These are phyloP conservation scores for Chrysopilus asiliformis DNA, from an alignment of 2,888 invertebrate species.

Conservation along the genomic window DNA sequence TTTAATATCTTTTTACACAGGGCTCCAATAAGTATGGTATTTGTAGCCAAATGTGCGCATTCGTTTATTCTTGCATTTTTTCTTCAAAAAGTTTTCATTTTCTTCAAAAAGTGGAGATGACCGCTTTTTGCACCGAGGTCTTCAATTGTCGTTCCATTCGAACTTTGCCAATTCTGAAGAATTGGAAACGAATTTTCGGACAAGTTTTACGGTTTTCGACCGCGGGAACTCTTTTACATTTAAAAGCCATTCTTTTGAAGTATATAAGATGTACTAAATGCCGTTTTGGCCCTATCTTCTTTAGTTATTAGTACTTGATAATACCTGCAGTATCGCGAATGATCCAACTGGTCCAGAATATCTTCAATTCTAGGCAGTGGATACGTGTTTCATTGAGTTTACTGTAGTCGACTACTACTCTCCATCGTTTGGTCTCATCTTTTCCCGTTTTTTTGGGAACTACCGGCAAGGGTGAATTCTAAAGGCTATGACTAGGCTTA, in stretches of 20 bases:
- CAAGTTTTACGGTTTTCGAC: constrained; percentile 10
- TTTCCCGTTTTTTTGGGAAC: constrained; percentile 24
- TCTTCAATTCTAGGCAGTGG: no score
- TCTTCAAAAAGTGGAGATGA: no score
- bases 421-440: constrained; percentile 20
- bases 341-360: no score
- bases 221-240: constrained; percentile 16
- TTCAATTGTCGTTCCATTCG: neutral
- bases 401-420: constrained; percentile 16
- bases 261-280: constrained; percentile 7
- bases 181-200: constrained; percentile 12
- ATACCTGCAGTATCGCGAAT: constrained; percentile 13
- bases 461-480: constrained; percentile 17
- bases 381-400: constrained; percentile 11
- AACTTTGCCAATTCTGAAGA: constrained; percentile 9
- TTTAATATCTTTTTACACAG: no score
- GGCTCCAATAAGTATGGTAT: no score
- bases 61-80: no score
- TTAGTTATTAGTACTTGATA: constrained; percentile 12
- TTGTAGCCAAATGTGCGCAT: no score
- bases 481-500: constrained; percentile 16
- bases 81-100: no score
- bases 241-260: constrained; percentile 24
- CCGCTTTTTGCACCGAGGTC: no score
- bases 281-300: constrained; percentile 7